phyloP scores from a whole-genome alignment of 2,888 invertebrate genomes.

The Aspidapion aeneum region DNA sequence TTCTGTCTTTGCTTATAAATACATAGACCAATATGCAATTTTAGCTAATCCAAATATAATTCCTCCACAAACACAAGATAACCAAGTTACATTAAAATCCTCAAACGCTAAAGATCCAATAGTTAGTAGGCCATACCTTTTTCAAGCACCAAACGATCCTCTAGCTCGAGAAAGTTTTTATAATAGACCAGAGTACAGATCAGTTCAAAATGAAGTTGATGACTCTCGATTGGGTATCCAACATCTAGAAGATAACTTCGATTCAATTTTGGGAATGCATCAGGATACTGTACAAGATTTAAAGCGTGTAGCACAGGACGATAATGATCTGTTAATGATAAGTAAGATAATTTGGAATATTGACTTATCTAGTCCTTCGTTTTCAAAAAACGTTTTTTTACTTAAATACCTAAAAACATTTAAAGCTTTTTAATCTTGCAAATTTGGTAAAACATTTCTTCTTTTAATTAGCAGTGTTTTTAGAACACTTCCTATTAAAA shows the following conservation, averaged over 20 bases:
- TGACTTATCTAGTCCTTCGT: no score
- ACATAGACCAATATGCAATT: no score
- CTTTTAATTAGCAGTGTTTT: no score
- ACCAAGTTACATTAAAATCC: no score
- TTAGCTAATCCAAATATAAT: no score
- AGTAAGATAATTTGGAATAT: conserved; percentile 21
- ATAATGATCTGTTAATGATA: conserved; percentile 23
- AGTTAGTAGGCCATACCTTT: background rate
- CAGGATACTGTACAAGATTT: conserved; percentile 19
- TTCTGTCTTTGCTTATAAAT: no score
- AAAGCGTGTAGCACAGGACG: conserved; percentile 17
- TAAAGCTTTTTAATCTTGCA: no score
- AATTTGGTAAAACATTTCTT: no score
- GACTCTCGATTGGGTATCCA: background rate
- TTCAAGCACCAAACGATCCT: background rate
- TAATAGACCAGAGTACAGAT: background rate
- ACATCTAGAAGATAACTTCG: conserved; percentile 7
- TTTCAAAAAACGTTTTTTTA: no score
- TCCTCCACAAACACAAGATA: no score
- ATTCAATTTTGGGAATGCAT: conserved; percentile 21
- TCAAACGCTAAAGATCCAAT: background rate
- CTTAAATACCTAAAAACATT: no score
- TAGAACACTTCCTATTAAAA: no score
- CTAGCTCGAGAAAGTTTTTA: background rate
- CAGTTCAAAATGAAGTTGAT: background rate